These are phyloP conservation scores for Parnassius smintheus DNA, from an alignment of 2,888 invertebrate genomes.

Conservation along the genomic window DNA sequence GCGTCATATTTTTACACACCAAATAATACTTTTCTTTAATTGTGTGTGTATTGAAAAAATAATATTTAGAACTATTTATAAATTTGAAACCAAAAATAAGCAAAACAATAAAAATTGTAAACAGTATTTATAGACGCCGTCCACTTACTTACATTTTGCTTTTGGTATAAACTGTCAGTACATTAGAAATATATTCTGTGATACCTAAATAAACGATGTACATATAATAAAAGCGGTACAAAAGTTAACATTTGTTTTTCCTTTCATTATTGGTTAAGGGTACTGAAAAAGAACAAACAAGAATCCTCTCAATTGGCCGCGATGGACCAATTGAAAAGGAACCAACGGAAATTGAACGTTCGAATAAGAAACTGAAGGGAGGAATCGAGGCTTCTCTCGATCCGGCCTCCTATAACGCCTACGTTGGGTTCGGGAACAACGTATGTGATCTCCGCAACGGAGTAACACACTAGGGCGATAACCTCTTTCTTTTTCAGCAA, in stretches of 20 bases:
- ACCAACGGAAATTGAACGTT: too few species aligned
- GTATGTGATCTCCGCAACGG: too few species aligned
- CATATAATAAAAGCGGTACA: constrained; percentile 31
- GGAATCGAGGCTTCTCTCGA: too few species aligned
- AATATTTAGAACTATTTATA: constrained; percentile 14
- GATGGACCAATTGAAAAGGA: too few species aligned
- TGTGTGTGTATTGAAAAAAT: not conserved
- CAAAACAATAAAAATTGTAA: not conserved
- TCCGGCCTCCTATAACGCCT: too few species aligned
- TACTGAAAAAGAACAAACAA: too few species aligned
- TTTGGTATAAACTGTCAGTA: constrained; percentile 23
- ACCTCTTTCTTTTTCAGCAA: too few species aligned
- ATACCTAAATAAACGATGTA: constrained; percentile 34
- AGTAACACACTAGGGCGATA: too few species aligned
- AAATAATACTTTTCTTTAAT: not conserved
- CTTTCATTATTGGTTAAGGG: not conserved
- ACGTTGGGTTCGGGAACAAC: too few species aligned
- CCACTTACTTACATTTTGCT: not conserved
- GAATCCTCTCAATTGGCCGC: too few species aligned
- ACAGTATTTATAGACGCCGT: constrained; percentile 12
- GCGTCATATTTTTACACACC: too few species aligned
- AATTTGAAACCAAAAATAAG: constrained; percentile 2
- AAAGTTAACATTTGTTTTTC: constrained; percentile 1
- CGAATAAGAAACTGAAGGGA: too few species aligned
- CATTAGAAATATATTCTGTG: constrained; percentile 42